A percentile compares a stretch with the other conserved stretches of the same genome.
Evolutionary conservation across 2,113 vertebrate species (phyloP).

Genomic region (Dasypus novemcinctus): DNA sequence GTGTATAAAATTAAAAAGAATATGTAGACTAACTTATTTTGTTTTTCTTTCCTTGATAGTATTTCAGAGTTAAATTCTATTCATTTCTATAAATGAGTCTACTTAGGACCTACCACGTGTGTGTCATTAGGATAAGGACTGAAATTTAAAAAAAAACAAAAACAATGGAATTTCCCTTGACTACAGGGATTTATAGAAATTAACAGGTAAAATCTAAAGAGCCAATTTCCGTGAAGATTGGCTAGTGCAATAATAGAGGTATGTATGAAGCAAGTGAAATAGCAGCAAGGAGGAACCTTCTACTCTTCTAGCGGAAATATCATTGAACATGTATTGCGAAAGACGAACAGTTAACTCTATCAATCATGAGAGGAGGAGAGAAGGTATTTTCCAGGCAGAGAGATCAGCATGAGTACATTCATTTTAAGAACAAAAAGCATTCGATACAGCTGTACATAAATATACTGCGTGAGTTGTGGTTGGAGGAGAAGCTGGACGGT

Average conservation of each 20-base stretch:
- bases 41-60: background rate
- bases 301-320: background rate
- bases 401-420: background rate
- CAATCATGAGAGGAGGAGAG: background rate
- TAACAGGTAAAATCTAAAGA: background rate
- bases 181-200: background rate
- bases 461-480: background rate
- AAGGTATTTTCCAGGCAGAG: background rate
- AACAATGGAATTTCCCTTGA: background rate
- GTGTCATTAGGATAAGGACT: background rate
- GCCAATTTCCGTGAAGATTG: background rate
- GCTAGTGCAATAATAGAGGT: background rate
- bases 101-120: background rate
- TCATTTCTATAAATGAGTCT: background rate
- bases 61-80: background rate
- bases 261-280: background rate
- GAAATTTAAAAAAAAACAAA: background rate
- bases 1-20: background rate
- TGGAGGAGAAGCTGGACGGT: background rate
- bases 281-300: background rate
- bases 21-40: background rate
- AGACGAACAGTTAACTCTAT: background rate
- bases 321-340: background rate
- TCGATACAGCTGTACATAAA: background rate
- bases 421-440: background rate